Conservation (phyloP, 2,113 vertebrate species). For the Muntiacus reevesi region DNA sequence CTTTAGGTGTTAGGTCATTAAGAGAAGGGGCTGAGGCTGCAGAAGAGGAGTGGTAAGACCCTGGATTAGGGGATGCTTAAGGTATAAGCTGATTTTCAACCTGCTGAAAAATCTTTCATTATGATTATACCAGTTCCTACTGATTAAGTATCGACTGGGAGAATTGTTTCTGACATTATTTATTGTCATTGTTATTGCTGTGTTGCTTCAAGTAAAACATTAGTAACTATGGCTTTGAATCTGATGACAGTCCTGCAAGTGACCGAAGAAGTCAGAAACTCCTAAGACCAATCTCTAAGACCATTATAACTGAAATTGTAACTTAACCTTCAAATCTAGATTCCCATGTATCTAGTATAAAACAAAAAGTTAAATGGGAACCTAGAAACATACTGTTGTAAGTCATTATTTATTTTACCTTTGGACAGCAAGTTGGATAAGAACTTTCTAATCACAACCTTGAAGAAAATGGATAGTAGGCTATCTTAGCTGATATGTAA, state of each 20-base stretch:
- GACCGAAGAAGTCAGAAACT: background rate
- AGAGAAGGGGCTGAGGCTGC: background rate
- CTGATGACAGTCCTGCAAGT: background rate
- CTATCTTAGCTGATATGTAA: background rate
- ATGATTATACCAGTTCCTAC: background rate
- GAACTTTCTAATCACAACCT: background rate
- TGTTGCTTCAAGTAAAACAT: background rate
- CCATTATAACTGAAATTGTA: background rate
- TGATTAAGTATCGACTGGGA: background rate
- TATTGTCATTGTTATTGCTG: background rate
- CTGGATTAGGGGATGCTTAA: background rate
- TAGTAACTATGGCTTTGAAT: background rate
- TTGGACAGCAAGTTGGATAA: background rate
- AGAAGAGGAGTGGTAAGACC: background rate
- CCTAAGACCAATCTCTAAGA: background rate
- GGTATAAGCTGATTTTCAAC: background rate
- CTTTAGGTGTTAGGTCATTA: background rate
- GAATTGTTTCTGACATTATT: background rate
- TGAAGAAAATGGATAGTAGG: background rate
- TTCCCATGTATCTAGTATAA: background rate
- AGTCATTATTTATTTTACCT: conserved; percentile 5
- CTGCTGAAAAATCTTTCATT: background rate
- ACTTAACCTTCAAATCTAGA: background rate
- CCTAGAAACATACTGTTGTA: background rate
- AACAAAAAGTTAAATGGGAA: conserved; percentile 11